Base-by-base conservation (phyloP, 2,113 vertebrate genomes). In the Megaleporinus macrocephalus region DNA sequence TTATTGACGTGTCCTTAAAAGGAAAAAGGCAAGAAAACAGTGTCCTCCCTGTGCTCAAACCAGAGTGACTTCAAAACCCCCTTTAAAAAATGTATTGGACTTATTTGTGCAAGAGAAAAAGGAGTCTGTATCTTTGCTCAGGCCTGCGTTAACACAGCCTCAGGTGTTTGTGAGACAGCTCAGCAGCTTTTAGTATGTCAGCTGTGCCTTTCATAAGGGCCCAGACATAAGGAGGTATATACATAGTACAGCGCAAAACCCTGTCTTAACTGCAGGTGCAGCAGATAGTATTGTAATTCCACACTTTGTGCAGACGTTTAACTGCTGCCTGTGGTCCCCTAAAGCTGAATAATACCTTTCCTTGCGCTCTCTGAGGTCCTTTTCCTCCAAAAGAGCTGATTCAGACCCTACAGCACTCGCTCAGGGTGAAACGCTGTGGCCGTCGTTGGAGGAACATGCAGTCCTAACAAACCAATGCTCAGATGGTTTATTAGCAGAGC, bases 41-140 rank as follows among this genome's bases (percentile, higher is more conserved):
- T 84, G 84, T 86, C 83, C 68, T 77, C 66, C 33, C 75, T 69
- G 55, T 82, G 88, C 78, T 80, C 30, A 12, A 84, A 73, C 78
- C 69, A 81, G 81, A 78, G 30, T 53, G 59, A 86, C 89, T 90
- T 91, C 86, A 91, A 90, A 92, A 84, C 72, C 29, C 71, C 16
- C 84, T 84, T 61, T 90, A 85, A 92, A 92, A 91, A 83, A 90
- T 89, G 77, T 82, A 90, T 91, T 84, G 87, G 82, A 72, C 84
- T 78, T 78, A 62, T 41, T 84, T 79, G 85, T 84, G 83, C 78
- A 47, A 73, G 26, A 69, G 76, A 71, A 70, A 81, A n/a, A n/a
- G n/a, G n/a, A n/a, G n/a, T n/a, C 78, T 75, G 22, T 61, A 69
- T 57, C 33, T 62, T 30, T 66, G 44, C 49, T 36, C 53, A 65